Conservation (phyloP, 2,888 invertebrate genomes). For the Noctua janthina region DNA sequence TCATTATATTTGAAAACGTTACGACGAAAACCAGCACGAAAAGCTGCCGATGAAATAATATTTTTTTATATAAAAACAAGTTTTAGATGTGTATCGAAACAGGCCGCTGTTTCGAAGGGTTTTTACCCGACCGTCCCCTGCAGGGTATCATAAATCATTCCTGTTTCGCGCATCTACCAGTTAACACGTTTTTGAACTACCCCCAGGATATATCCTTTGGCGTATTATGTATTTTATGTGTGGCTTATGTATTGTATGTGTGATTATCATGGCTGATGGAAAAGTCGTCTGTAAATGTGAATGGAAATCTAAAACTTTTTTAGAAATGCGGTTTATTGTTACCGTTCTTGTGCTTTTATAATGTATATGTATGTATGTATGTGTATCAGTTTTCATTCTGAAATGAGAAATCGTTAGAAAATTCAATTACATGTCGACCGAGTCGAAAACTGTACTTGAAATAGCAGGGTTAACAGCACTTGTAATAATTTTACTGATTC, state of each 20-base stretch:
- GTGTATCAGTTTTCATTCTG: slow-evolving; percentile 87
- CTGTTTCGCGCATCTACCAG: slow-evolving; percentile 69
- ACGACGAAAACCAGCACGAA: slow-evolving; percentile 45
- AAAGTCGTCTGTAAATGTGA: not conserved
- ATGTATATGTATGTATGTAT: slow-evolving; percentile 90
- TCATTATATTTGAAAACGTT: slow-evolving; percentile 41
- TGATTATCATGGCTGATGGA: slow-evolving; percentile 16
- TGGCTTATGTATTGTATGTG: slow-evolving; percentile 33
- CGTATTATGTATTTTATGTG: slow-evolving; percentile 54
- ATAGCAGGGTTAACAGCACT: not conserved
- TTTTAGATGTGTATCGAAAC: slow-evolving; percentile 70
- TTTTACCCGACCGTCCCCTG: slow-evolving; percentile 72
- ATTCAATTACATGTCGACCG: slow-evolving; percentile 81
- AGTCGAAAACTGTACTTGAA: not conserved
- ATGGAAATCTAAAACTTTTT: slow-evolving; percentile 63
- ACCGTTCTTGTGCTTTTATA: slow-evolving; percentile 89
- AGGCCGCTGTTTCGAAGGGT: slow-evolving; percentile 65
- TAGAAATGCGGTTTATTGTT: slow-evolving; percentile 90
- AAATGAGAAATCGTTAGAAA: slow-evolving; percentile 87
- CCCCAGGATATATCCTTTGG: slow-evolving; percentile 57
- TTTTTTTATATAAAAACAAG: slow-evolving; percentile 68
- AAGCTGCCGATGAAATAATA: slow-evolving; percentile 53
- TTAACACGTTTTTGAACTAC: slow-evolving; percentile 75
- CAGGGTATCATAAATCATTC: slow-evolving; percentile 75
- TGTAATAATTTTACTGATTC: not conserved